Base-by-base conservation (phyloP, 2,797 vertebrate species). In the Liasis olivaceus region DNA sequence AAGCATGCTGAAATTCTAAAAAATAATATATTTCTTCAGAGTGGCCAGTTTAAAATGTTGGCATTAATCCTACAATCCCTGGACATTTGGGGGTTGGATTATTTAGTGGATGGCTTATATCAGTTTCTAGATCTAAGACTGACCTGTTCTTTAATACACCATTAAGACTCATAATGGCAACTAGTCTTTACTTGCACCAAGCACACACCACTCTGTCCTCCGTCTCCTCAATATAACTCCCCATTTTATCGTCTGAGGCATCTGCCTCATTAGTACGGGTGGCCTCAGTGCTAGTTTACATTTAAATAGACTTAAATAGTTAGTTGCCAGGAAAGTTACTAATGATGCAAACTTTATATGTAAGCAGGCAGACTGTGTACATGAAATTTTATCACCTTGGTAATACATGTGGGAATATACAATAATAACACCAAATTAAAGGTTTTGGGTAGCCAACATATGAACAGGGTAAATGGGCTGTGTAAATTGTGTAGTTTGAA, bases 401-500 rank as follows among this genome's bases (percentile, higher is more conserved):
- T 31, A 6, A 58, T 62, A 63, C 63, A 62, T 87, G 3, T 66
- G 59, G 47, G 47, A 84, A 90, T 88, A 42, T 26, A 88, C 14
- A 56, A 8, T 58, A 20, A 58, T 8, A 42, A 93, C 66, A 42
- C 13, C 31, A 42, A 56, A 87, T 59, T 56, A 87, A 22, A 51
- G 54, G 14, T 42, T 88, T 88, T 26, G 77, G 66, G 77, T 42
- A 88, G 11, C 47, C 6, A 84, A 81, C 87, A 85, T 94, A 93
- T 95, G 84, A 93, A 87, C 85, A 94, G 60, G 26, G 91, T 51
- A 95, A 92, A 92, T 94, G 64, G 64, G 85, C 90, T 85, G 81
- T 90, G 93, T 93, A 89, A 94, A 93, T 69, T 94, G 96, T 88
- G 95, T 95, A 96, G 94, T 96, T 96, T 90, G 77, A 96, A 96